Evolutionary conservation across 2,888 invertebrate genomes (phyloP).

Genomic region (Kryphioiulus occultus): DNA sequence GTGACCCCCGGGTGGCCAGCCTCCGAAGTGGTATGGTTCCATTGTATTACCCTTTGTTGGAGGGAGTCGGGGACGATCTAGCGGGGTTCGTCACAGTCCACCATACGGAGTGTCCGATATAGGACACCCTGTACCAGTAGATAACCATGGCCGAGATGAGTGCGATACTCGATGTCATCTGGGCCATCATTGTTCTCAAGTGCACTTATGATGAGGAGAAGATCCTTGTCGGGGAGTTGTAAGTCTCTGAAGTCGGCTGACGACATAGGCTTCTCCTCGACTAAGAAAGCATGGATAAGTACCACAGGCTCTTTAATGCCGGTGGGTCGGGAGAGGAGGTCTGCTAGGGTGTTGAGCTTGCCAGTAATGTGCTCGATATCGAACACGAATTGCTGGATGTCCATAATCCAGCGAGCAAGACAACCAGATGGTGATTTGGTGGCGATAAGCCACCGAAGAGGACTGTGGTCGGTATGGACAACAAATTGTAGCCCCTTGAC

Average conservation of each 20-base stretch:
- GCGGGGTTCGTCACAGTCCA: neutral
- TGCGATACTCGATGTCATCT: neutral
- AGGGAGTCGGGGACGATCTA: neutral
- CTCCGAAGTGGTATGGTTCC: neutral
- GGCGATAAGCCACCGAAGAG: neutral
- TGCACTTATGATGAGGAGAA: neutral
- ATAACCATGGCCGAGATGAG: neutral
- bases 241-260: too few species aligned
- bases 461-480: neutral
- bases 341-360: too few species aligned
- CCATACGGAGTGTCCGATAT: neutral
- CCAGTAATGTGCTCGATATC: neutral
- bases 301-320: too few species aligned
- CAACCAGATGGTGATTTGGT: neutral
- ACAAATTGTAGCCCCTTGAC: neutral
- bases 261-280: too few species aligned
- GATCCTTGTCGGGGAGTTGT: neutral
- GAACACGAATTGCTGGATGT: neutral
- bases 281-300: too few species aligned
- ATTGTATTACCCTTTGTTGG: accelerated
- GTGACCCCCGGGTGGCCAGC: neutral
- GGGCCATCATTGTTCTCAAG: neutral
- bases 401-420: neutral
- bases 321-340: too few species aligned
- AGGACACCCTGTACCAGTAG: neutral